Conservation (phyloP, 2,888 invertebrate species). For the Amphipyra tragopoginis region DNA sequence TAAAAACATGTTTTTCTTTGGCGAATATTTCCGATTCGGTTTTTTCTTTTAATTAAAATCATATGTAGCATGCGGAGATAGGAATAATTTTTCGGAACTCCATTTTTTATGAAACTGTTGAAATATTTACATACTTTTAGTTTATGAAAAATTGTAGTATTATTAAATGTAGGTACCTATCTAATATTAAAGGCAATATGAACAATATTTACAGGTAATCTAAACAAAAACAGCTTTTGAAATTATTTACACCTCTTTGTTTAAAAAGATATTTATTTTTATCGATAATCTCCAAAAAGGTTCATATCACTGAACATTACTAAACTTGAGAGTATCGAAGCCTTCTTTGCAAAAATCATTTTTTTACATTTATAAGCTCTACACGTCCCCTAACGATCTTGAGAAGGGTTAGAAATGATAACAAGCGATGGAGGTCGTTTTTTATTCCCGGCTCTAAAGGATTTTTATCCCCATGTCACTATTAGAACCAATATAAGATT, state of each 20-base stretch:
- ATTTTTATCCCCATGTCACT: conserved; percentile 65
- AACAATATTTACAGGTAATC: no score
- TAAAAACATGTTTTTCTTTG: conserved; percentile 11
- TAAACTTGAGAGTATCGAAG: not conserved
- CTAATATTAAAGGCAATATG: not conserved
- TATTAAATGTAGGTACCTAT: no score
- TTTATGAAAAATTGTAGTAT: no score
- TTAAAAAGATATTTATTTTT: not conserved
- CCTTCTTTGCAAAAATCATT: conserved; percentile 27
- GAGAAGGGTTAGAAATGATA: conserved; percentile 77
- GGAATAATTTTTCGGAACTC: not conserved
- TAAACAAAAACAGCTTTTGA: not conserved
- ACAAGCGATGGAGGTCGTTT: conserved; percentile 72
- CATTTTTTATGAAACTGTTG: not conserved
- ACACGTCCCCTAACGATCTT: conserved; percentile 68
- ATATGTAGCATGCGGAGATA: not conserved
- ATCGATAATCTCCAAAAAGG: not conserved
- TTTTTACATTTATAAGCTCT: conserved; percentile 68
- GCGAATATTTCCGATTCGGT: conserved; percentile 8
- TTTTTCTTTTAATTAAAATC: conserved; percentile 17
- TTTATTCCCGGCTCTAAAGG: conserved; percentile 70
- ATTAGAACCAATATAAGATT: conserved; percentile 52
- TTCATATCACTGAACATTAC: not conserved
- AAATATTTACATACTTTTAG: no score
- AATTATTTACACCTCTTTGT: not conserved